Base-by-base conservation (phyloP, 2,888 invertebrate genomes). In the Cheiracanthium punctorium region DNA sequence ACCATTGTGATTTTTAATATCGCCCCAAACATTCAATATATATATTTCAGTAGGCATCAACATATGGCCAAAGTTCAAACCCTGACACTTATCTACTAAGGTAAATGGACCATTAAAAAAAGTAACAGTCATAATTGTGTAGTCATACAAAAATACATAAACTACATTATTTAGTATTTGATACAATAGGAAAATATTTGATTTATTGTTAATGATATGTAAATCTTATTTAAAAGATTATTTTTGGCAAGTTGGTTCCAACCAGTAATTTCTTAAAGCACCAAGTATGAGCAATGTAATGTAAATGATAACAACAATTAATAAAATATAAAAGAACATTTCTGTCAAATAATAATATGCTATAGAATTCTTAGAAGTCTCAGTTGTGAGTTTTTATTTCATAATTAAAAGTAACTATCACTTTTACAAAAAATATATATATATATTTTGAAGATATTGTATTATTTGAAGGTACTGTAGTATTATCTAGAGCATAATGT, bases 131-230 rank as follows among this genome's bases (percentile, higher is more conserved):
- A 48, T 48, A 17, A 48, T 48, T 48, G 2, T 17, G 17, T 48
- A 48, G 8, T 48, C 17, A 48, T 48, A 58, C 24, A 58, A 58
- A 58, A 58, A 58, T 58, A 58, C 58, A 58, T 58, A 58, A 58
- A 24, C 58, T 58, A 58, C 24, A 58, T 58, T 24, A 24, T 1
- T 17, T 2, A 58, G 12, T 58, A 24, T 58, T 58, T 24, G 4
- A 7, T 58, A 17, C 43, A 24, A 24, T 58, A 58, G 4, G 43
- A 58, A 58, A 58, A 58, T 58, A 58, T 24, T 58, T 24, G 4
- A 48, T 48, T 12, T 48, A 48, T 48, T 17, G n/a, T 58, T 2
- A 24, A 4, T 58, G 58, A 58, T 58, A 58, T 58, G 58, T 58
- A 24, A 24, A 20, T 24, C 7, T 58, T 48, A 17, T 48, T 48